Percentiles rank a stretch among this genome's conserved stretches.
Evolutionary conservation across 2,888 invertebrate genomes (phyloP).

Genomic region (Lasioglossum villosulum): DNA sequence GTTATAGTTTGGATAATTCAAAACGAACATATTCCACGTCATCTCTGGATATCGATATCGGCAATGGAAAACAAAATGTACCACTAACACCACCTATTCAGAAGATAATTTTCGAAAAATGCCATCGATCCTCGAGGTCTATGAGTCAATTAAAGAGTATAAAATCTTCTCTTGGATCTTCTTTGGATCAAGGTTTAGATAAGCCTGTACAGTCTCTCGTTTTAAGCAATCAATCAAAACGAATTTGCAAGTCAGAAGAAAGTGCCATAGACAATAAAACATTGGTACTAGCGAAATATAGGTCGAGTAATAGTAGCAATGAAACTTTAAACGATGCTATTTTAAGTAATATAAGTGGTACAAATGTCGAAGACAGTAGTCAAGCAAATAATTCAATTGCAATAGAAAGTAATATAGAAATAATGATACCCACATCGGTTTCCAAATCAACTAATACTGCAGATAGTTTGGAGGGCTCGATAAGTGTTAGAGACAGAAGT

Average conservation of each 20-base stretch:
- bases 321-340: constrained; percentile 78
- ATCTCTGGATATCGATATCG: constrained; percentile 81
- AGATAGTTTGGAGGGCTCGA: constrained; percentile 72
- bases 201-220: constrained; percentile 75
- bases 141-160: constrained; percentile 79
- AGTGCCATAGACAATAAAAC: constrained; percentile 80
- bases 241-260: constrained; percentile 83
- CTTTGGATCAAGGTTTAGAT: constrained; percentile 82
- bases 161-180: constrained; percentile 80
- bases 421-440: constrained; percentile 80
- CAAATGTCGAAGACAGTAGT: constrained; percentile 49
- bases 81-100: constrained; percentile 79
- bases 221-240: constrained; percentile 77
- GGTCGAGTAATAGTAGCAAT: constrained; percentile 76
- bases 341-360: constrained; percentile 62
- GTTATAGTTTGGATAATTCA: constrained; percentile 80
- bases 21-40: constrained; percentile 83
- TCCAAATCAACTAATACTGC: constrained; percentile 73
- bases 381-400: constrained; percentile 52
- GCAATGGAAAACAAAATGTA: constrained; percentile 74
- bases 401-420: constrained; percentile 80
- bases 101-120: constrained; percentile 80
- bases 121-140: constrained; percentile 77
- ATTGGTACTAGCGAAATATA: constrained; percentile 75
- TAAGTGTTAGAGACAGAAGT: constrained; percentile 77